Evolutionary conservation across 2,797 vertebrate species (phyloP), one percentile per base, ranked within the genome.

Genomic region (Moxostoma hubbsi): DNA sequence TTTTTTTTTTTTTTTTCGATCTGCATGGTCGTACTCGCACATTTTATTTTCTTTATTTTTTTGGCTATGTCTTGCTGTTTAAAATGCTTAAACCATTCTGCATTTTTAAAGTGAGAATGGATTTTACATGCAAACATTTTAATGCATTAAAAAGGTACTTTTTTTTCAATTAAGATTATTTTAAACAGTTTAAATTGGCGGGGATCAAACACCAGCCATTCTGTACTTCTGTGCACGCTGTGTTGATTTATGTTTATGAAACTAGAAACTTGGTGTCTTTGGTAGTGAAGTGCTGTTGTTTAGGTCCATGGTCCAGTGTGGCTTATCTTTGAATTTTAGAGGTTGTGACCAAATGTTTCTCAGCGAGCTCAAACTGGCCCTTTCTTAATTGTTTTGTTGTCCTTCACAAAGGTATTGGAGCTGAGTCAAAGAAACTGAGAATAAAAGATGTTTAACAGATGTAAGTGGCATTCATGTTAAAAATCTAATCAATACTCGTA

Each of bases 371-470:
- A 24, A 24, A 24, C 24, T 24, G 24, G 24, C 46, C 65, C n/a
- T 51, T 11, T 61, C 47, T 6, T 69, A 59, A 77, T 76, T 67
- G 74, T 65, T 49, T 67, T 67, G 53, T 0, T 49, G 63, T 67
- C 43, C 9, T 53, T 51, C 16, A 16, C 16, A 77, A 68, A 68
- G 55, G 75, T 69, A 13, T 15, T 15, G 9, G 7, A 18, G 57
- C 2, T 24, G 24, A 24, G 24, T 24, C 24, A 69, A 18, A 53
- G 57, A 59, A 77, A 77, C 51, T 0, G 47, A 24, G 67, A 64
- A 71, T 79, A 49, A 65, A 79, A 64, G 24, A 49, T 50, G 75
- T 79, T 72, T 36, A 65, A 77, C 49, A 62, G 66, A 70, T 69
- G 66, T 70, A 55, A 24, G 51, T 16, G 68, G 59, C 69, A 72